Evolutionary conservation across 2,888 invertebrate species (phyloP).

Genomic region (Eueremaeus valkanovi): DNA sequence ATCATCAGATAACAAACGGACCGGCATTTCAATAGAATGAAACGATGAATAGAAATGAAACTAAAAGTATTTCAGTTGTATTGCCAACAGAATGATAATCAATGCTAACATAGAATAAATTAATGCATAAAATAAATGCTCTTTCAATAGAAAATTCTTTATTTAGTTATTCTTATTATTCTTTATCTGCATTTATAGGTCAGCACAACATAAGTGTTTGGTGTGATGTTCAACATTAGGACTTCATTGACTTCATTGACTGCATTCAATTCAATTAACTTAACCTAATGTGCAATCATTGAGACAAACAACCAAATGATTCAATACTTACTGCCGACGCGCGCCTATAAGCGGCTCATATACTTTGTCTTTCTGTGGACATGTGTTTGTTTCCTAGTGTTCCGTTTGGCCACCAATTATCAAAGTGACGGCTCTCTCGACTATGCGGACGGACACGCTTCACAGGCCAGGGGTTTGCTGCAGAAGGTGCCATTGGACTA

Average conservation of each 20-base stretch:
- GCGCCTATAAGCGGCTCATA: slow-evolving; percentile 46
- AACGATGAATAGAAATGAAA: background rate
- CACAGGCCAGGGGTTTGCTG: slow-evolving; percentile 43
- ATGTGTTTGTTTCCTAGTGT: slow-evolving; percentile 47
- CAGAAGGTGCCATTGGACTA: slow-evolving; percentile 45
- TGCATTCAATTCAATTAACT: background rate
- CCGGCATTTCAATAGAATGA: background rate
- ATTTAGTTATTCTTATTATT: background rate
- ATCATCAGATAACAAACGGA: background rate
- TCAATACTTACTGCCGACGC: slow-evolving; percentile 43
- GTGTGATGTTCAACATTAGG: background rate
- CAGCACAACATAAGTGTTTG: background rate
- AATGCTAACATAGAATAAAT: background rate
- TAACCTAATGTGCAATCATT: slow-evolving; percentile 7
- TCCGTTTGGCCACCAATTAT: slow-evolving; percentile 44
- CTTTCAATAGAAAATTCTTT: background rate
- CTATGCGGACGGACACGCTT: slow-evolving; percentile 44
- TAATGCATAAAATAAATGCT: background rate
- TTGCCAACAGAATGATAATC: background rate
- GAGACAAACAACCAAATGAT: slow-evolving; percentile 30
- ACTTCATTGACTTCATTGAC: slow-evolving; percentile 9
- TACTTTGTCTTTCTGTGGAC: slow-evolving; percentile 47
- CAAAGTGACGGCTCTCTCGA: slow-evolving; percentile 42
- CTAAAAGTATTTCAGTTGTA: background rate
- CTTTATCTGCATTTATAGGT: background rate